Evolutionary conservation across 2,113 vertebrate species (phyloP).

Genomic region (Etheostoma cragini): DNA sequence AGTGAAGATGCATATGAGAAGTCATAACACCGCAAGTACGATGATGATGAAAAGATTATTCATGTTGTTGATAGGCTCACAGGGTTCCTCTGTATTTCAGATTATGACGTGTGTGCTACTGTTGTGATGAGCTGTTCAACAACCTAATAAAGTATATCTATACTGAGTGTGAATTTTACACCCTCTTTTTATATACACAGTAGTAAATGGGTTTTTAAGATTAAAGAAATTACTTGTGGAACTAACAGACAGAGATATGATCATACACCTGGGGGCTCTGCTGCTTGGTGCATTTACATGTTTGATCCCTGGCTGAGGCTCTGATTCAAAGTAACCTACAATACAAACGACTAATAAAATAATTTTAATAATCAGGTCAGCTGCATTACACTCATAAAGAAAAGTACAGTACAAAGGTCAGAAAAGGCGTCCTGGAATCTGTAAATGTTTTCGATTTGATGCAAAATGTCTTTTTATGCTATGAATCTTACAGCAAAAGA

Average conservation of each 20-base stretch:
- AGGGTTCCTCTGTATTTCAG: slow-evolving; percentile 28
- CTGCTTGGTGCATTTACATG: slow-evolving; percentile 17
- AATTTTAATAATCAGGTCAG: slow-evolving; percentile 30
- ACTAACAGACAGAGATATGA: background rate
- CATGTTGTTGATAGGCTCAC: slow-evolving; percentile 43
- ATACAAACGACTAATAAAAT: slow-evolving; percentile 50
- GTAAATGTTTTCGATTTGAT: background rate
- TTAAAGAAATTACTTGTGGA: background rate
- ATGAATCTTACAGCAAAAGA: slow-evolving; percentile 6
- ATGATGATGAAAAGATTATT: slow-evolving; percentile 58
- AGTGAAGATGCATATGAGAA: no score
- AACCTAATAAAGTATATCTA: background rate
- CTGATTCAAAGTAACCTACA: background rate
- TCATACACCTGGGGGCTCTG: background rate
- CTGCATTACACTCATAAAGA: slow-evolving; percentile 21
- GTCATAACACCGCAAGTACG: background rate
- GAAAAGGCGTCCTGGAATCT: background rate
- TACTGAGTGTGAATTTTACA: background rate
- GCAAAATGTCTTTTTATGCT: slow-evolving; percentile 19
- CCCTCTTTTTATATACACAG: background rate
- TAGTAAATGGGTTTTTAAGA: background rate
- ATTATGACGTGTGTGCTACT: background rate
- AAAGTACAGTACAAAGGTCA: slow-evolving; percentile 33
- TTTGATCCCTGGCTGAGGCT: slow-evolving; percentile 2
- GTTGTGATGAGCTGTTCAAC: slow-evolving; percentile 30